Evolutionary conservation across 2,113 vertebrate species (phyloP), one percentile per base, ranked within the genome.

Genomic region (Rhynchomys soricoides): DNA sequence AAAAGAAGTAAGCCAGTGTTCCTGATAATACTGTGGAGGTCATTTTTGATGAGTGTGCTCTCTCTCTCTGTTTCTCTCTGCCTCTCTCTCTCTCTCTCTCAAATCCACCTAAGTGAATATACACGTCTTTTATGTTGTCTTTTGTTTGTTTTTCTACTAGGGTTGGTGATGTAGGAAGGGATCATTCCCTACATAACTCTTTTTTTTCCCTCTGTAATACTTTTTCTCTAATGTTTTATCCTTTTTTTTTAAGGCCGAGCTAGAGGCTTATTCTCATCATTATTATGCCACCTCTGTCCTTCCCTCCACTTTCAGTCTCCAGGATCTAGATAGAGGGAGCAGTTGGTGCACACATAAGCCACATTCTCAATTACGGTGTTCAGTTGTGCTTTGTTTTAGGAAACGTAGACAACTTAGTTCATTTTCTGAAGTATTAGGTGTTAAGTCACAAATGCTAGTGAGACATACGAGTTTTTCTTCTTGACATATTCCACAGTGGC

Each of bases 191-290:
- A 16, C 55, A 29, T 48, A 40, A 21, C 22, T 12, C 22, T 34
- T n/a, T 21, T 40, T 40, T 64, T 77, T 37, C 29, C 78, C 5
- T 15, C 21, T 62, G 31, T 40, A 48, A 17, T 15, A 21, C 19
- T 37, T n/a, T 26, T 50, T 43, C 31, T 19, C 43, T 70, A 16
- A 52, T 16, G 16, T 29, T 19, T 24, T 31, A 45, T 13, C 16
- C 40, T 31, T 75, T 24, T 40, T 77, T 57, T 89, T 83, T 8
- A 19, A 75, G 55, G 31, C 73, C 16, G 19, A 16, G 16, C n/a
- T 73, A 12, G 2, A 31, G 52, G 1, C 5, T 0, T 12, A 1
- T 50, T 15, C 48, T 86, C 19, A 19, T 9, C 43, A 0, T 5
- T 7, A 2, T 48, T n/a, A 9, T 1, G 48, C 68, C 31, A 45